Evolutionary conservation across 2,888 invertebrate genomes (phyloP).

Genomic region (Melanargia galathea): DNA sequence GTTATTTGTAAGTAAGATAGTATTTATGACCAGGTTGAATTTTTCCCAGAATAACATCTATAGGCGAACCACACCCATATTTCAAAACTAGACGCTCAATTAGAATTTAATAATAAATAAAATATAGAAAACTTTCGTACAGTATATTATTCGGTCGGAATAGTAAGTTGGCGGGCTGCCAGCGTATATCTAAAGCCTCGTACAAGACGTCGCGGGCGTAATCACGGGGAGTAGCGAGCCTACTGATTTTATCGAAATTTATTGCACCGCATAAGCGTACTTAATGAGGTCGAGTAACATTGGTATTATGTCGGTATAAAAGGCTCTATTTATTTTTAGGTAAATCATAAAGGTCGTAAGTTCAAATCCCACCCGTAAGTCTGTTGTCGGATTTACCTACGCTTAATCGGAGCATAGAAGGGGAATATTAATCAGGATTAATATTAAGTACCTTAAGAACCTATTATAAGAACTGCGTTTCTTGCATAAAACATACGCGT

Average conservation of each 20-base stretch:
- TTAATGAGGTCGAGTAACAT: conserved; percentile 41
- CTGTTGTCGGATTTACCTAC: not conserved
- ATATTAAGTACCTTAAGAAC: too few relatives aligned
- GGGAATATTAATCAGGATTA: too few relatives aligned
- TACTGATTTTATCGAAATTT: conserved; percentile 59
- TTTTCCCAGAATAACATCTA: not conserved
- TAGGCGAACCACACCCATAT: not conserved
- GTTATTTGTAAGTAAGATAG: too few relatives aligned
- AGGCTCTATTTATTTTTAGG: conserved; percentile 2
- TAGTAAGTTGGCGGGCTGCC: conserved; percentile 57
- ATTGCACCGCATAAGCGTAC: conserved; percentile 50
- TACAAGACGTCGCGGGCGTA: conserved; percentile 43
- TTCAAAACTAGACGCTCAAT: not conserved
- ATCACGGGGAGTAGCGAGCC: conserved; percentile 45
- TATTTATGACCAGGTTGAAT: too few relatives aligned
- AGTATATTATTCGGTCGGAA: conserved; percentile 16
- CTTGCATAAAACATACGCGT: too few relatives aligned
- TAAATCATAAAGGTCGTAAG: not conserved
- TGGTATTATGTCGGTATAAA: not conserved
- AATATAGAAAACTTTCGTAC: conserved; percentile 14
- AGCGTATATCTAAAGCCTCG: conserved; percentile 41
- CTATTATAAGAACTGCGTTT: too few relatives aligned
- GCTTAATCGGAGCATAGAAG: too few relatives aligned
- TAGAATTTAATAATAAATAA: conserved; percentile 15
- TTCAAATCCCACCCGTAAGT: not conserved